A percentile compares a stretch with the other conserved stretches of the same genome.
Evolutionary conservation across 1,140 invertebrate species (phyloP).

Genomic region (Megathymus violae): DNA sequence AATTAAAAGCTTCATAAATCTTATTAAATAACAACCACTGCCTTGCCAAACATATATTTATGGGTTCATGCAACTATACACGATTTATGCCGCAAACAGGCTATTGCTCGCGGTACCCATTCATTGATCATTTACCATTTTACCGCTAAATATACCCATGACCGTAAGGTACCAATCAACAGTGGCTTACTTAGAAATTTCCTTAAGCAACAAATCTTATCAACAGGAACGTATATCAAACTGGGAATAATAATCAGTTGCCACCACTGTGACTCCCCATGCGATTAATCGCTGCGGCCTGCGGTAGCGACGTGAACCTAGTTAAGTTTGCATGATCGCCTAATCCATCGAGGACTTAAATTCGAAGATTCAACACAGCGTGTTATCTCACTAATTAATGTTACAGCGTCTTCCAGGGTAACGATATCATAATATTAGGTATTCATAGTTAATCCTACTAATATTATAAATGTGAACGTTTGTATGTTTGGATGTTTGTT

Average conservation of each 20-base stretch:
- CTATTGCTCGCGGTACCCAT: conserved; percentile 12
- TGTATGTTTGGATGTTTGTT: no score
- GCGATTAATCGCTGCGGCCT: conserved; percentile 13
- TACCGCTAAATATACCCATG: conserved; percentile 18
- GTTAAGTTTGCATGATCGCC: no score
- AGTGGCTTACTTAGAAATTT: conserved; percentile 20
- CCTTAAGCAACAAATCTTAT: conserved; percentile 23
- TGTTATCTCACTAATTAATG: no score
- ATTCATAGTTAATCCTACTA: no score
- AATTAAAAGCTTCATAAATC: no score
- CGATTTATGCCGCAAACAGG: conserved; percentile 13
- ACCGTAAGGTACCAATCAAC: conserved; percentile 22
- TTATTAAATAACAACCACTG: not conserved
- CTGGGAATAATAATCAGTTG: conserved; percentile 22
- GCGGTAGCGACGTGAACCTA: not conserved
- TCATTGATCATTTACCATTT: conserved; percentile 27
- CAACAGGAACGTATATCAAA: conserved; percentile 24
- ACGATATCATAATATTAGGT: no score
- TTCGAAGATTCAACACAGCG: no score
- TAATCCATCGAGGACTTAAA: no score
- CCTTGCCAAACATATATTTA: not conserved
- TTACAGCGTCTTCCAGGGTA: no score
- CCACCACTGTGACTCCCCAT: conserved; percentile 6
- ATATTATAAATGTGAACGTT: no score
- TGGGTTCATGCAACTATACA: not conserved